phyloP scores from a whole-genome alignment of 2,113 vertebrate species.

The Oceanites oceanicus region DNA sequence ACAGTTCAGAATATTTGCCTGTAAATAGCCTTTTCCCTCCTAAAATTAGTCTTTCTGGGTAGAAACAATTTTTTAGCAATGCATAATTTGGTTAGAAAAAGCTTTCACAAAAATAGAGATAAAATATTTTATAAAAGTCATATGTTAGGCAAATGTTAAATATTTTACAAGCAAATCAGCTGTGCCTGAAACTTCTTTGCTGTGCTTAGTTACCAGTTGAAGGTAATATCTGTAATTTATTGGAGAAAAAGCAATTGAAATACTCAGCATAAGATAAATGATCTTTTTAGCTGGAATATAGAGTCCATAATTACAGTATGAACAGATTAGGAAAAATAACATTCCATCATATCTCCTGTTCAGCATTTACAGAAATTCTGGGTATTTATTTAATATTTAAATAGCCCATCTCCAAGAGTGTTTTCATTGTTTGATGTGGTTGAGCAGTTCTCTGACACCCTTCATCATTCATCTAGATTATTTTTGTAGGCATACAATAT shows the following conservation, averaged over 20 bases:
- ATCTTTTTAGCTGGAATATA: conserved; percentile 7
- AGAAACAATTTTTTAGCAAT: background rate
- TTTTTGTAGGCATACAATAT: background rate
- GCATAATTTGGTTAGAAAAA: background rate
- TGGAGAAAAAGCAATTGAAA: conserved; percentile 43
- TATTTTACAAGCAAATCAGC: background rate
- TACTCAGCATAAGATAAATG: conserved; percentile 10
- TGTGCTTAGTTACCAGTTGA: background rate
- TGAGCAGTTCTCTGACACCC: background rate
- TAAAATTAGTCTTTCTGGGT: background rate
- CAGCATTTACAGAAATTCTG: background rate
- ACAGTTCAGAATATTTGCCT: background rate
- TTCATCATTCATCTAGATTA: background rate
- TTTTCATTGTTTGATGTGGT: conserved; percentile 25
- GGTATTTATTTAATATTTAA: conserved; percentile 32
- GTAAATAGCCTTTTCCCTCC: background rate
- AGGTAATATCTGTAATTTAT: conserved; percentile 36
- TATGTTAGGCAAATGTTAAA: background rate
- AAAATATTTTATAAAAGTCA: background rate
- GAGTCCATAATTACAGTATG: conserved; percentile 24
- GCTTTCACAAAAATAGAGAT: background rate
- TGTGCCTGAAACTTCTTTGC: background rate
- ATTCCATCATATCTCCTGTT: conserved; percentile 1
- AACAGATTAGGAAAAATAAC: conserved; percentile 36
- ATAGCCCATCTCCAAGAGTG: background rate